These are phyloP conservation scores for Boulengeromyrus knoepffleri DNA, from an alignment of 2,113 vertebrate genomes.

Conservation along the genomic window DNA sequence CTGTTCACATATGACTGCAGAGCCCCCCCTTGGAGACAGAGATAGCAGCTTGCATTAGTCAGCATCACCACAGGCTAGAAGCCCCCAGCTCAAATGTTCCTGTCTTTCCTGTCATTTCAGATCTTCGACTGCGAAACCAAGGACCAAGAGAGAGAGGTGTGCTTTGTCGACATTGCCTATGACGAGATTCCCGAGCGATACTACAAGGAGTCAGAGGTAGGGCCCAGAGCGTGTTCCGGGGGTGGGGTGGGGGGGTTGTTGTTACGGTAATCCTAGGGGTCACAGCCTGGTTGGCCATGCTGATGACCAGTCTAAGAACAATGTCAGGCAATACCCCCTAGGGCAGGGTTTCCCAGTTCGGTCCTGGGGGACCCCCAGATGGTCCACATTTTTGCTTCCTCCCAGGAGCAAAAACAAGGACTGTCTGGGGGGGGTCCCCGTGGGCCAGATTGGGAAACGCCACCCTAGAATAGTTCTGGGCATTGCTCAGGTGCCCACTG, in stretches of 20 bases:
- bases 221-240: neutral
- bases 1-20: neutral
- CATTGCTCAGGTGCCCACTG: neutral
- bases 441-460: neutral
- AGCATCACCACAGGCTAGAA: neutral
- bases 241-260: neutral
- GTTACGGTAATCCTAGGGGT: neutral
- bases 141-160: slow-evolving; percentile 88
- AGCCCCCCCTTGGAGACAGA: neutral
- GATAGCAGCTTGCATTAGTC: neutral
- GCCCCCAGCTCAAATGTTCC: neutral
- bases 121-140: slow-evolving; percentile 90
- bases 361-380: neutral
- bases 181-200: slow-evolving; percentile 96
- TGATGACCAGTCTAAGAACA: neutral
- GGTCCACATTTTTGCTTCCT: neutral
- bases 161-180: slow-evolving; percentile 90
- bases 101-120: slow-evolving; percentile 47
- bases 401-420: neutral
- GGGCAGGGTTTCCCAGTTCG: neutral
- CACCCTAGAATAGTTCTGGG: neutral
- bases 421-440: neutral
- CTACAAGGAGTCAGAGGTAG: slow-evolving; percentile 95
- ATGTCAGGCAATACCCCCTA: neutral
- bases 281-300: neutral